Conservation (phyloP, 2,797 vertebrate genomes). For the Perdix hodgsoniae region DNA sequence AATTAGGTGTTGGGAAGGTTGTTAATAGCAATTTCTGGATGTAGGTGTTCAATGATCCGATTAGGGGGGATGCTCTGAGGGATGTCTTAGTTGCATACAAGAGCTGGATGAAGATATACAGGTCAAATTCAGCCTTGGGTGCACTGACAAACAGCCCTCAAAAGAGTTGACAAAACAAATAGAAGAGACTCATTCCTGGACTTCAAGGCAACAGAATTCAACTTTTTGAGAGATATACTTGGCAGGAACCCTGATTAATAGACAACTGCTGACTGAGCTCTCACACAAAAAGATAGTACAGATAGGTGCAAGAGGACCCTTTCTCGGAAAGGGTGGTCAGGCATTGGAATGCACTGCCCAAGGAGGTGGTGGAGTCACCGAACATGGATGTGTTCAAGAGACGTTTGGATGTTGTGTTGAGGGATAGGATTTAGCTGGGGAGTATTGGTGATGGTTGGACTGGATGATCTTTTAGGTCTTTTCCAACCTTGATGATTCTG, state of each 20-base stretch:
- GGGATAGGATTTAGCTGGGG: no score
- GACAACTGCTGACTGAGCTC: neutral
- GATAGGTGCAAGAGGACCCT: neutral
- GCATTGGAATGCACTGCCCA: no score
- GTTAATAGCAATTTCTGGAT: neutral
- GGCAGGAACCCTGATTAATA: neutral
- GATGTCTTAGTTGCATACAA: neutral
- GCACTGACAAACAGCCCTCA: neutral
- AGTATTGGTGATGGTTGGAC: no score
- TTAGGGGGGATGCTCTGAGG: neutral
- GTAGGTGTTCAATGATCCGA: neutral
- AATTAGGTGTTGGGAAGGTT: no score
- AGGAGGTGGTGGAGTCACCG: no score
- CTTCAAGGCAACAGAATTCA: neutral
- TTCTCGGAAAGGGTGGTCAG: no score
- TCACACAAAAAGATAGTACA: neutral
- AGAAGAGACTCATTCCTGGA: neutral
- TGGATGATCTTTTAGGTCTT: no score
- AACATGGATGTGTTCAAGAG: no score
- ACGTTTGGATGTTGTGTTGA: no score
- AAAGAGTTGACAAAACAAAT: neutral
- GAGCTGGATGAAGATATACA: neutral
- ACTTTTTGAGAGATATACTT: neutral
- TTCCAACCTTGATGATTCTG: no score
- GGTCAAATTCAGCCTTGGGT: neutral